These are phyloP conservation scores for Hydractinia symbiolongicarpus DNA, from an alignment of 30 jellyfish, hydroid and myxozoan genomes.

Conservation along the genomic window DNA sequence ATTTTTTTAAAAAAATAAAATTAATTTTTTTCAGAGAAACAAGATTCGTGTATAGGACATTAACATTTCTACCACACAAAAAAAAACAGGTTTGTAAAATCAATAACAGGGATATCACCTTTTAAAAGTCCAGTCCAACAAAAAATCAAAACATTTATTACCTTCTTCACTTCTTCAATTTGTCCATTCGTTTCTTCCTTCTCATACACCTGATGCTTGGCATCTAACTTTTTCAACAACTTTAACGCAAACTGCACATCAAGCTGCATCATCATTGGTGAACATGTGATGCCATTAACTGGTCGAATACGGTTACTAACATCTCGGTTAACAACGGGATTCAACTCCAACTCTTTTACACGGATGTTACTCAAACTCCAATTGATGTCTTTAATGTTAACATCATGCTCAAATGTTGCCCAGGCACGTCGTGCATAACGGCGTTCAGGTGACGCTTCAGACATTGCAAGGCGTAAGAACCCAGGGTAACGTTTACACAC, in stretches of 20 bases:
- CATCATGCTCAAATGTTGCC: slow-evolving; percentile 71
- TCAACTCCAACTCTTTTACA: slow-evolving; percentile 67
- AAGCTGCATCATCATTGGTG: slow-evolving; percentile 37
- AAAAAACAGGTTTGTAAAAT: background rate
- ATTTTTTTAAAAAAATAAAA: no score
- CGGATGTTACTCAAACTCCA: slow-evolving; percentile 88
- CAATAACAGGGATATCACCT: background rate
- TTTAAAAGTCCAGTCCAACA: background rate
- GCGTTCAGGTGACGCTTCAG: slow-evolving; percentile 89
- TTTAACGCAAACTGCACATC: slow-evolving; percentile 52
- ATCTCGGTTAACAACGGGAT: slow-evolving; percentile 88
- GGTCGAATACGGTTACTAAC: slow-evolving; percentile 78
- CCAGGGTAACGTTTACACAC: slow-evolving; percentile 92
- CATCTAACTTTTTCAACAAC: slow-evolving; percentile 53
- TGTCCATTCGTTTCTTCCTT: slow-evolving; percentile 5
- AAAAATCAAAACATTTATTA: background rate
- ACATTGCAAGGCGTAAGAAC: slow-evolving; percentile 66
- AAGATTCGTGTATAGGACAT: no score
- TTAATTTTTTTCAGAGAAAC: no score
- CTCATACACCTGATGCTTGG: slow-evolving; percentile 42
- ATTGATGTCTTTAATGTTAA: slow-evolving; percentile 71
- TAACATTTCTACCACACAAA: no score
- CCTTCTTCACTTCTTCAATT: slow-evolving; percentile 10
- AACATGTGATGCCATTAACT: slow-evolving; percentile 41
- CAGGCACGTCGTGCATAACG: slow-evolving; percentile 79